Conservation (phyloP, 2,113 vertebrate species). For the Erythrocercus mccallii region DNA sequence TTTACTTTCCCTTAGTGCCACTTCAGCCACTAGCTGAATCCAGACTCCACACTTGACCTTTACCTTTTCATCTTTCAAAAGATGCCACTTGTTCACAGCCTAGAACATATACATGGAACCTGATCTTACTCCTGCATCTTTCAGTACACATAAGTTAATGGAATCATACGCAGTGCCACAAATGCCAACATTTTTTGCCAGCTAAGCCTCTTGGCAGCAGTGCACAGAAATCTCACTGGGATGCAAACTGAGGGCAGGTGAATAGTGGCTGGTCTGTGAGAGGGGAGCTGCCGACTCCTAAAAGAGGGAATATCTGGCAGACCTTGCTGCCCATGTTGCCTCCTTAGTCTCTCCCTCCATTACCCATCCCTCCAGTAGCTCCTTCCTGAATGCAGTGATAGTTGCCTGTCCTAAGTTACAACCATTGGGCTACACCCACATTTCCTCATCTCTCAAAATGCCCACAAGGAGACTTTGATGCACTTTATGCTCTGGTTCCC, state of each 20-base stretch:
- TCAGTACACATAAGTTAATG: not conserved
- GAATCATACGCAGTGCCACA: not conserved
- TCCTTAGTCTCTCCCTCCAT: not conserved
- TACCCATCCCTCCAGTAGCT: not conserved
- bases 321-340: not conserved
- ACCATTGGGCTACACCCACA: not conserved
- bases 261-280: not conserved
- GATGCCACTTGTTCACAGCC: not conserved
- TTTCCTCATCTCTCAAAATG: not conserved
- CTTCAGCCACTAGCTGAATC: not conserved
- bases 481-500: not conserved
- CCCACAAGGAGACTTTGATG: not conserved
- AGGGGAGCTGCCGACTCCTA: not conserved
- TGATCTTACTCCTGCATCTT: not conserved
- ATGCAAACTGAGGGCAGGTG: not conserved
- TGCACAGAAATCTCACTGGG: not conserved
- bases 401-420: not conserved
- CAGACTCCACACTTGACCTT: not conserved
- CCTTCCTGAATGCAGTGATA: not conserved
- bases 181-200: not conserved
- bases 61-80: not conserved
- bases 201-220: not conserved
- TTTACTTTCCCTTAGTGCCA: not conserved
- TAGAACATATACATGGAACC: not conserved
- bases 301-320: not conserved